Base-by-base conservation (phyloP, 2,113 vertebrate genomes). In the Lamprologus lemairii region DNA sequence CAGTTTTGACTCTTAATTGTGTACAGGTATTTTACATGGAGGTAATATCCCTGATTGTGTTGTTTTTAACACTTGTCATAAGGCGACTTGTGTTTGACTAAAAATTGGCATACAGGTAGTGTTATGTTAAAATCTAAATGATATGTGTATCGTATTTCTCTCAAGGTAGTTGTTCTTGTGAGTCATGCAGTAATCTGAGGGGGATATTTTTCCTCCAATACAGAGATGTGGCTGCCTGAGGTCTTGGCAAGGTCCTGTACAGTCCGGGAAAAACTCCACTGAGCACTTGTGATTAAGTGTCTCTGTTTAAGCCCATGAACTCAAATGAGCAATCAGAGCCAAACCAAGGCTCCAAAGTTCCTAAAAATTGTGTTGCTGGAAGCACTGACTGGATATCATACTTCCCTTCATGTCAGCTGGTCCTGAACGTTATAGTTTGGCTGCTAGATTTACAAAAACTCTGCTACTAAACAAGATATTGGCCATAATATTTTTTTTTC, bases 221-320 rank as follows among this genome's bases (percentile, higher is more conserved):
- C 91, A 88, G 88, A 89, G 90, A 94, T 90, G 89, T 91, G 88
- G 93, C 89, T 91, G 95, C 94, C 94, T 88, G 73, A 93, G 92
- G 93, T 94, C 94, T 95, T 95, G 94, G 94, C 94, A 92, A 82
- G 65, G 86, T 88, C 75, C 78, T 21, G 65, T 86, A 79, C 80
- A 85, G 94, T 92, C 94, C 87, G 83, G 90, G 90, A 94, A 92
- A 94, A 90, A 91, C 81, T 91, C 88, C 23, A 60, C 87, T 71
- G 90, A 93, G 63, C 80, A 33, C 85, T 90, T 87, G 90, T 96
- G 95, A 96, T 96, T 95, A 94, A 95, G 91, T 89, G 89, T 91
- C 94, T 96, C 94, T 94, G 94, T 95, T 96, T 95, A 95, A 95
- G 94, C 95, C 88, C 88, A 80, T 92, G 91, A 94, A 95, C 91